Conservation (phyloP, 1,140 invertebrate species). For the Anoplophora glabripennis region DNA sequence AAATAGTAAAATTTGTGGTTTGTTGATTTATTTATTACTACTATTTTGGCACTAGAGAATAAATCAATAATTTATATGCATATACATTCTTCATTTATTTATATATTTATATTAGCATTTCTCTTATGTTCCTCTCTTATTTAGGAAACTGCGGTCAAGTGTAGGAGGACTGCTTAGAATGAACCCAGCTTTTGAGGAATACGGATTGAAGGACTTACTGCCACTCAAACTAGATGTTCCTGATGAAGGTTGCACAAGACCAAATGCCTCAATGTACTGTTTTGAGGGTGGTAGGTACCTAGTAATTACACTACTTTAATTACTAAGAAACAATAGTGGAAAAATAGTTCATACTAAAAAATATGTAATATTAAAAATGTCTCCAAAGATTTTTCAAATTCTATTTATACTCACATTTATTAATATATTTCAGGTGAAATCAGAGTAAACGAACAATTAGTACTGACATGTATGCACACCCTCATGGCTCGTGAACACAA, state of each 20-base stretch:
- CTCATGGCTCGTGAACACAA: constrained; percentile 88
- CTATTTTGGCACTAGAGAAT: no score
- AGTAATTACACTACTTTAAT: no score
- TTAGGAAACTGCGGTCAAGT: constrained; percentile 73
- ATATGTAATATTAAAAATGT: no score
- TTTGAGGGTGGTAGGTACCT: constrained; percentile 75
- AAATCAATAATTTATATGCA: no score
- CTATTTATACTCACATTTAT: background rate
- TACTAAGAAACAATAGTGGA: no score
- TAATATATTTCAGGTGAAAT: constrained; percentile 71
- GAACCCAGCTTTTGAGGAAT: constrained; percentile 85
- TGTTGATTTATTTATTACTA: no score
- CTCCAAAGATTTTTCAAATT: background rate
- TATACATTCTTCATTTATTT: no score
- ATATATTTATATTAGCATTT: no score
- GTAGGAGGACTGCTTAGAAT: constrained; percentile 77
- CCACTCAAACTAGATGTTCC: constrained; percentile 88
- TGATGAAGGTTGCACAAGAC: constrained; percentile 88
- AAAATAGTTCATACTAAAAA: no score
- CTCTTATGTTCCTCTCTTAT: constrained; percentile 15
- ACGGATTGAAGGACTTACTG: constrained; percentile 83
- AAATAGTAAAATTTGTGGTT: no score
- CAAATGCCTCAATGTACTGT: constrained; percentile 84
- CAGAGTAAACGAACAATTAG: constrained; percentile 89
- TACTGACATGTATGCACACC: constrained; percentile 87